Conservation (phyloP, 2,797 vertebrate species). For the Schizothorax lantsangensis region DNA sequence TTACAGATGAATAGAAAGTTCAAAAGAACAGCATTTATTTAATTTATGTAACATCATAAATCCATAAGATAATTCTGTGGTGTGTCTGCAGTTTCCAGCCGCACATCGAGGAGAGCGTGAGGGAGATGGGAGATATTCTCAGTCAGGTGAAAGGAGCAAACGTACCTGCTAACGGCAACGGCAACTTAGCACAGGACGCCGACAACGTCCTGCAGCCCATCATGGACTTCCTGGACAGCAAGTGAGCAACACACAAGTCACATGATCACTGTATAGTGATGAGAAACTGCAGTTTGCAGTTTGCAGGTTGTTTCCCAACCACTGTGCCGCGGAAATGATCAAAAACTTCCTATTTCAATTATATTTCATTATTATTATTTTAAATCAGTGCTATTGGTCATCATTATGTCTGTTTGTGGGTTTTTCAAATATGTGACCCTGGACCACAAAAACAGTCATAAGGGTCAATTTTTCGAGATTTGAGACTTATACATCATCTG, state of each 20-base stretch:
- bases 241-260: constrained; percentile 78
- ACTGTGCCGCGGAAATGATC: too few relatives aligned
- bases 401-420: too few relatives aligned
- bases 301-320: too few relatives aligned
- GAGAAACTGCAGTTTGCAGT: neutral
- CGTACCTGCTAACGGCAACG: constrained; percentile 90
- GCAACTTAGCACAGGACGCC: constrained; percentile 92
- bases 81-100: constrained; percentile 88
- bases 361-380: too few relatives aligned
- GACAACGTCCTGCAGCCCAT: constrained; percentile 97
- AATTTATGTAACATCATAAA: neutral
- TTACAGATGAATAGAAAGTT: neutral
- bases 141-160: constrained; percentile 96
- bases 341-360: too few relatives aligned
- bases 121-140: constrained; percentile 96
- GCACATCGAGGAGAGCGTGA: constrained; percentile 93
- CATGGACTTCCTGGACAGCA: constrained; percentile 98
- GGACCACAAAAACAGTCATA: too few relatives aligned
- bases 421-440: too few relatives aligned
- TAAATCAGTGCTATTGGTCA: too few relatives aligned
- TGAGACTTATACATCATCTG: too few relatives aligned
- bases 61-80: neutral
- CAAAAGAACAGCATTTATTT: neutral
- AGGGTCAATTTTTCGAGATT: too few relatives aligned
- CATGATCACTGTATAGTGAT: neutral